Base-by-base conservation (phyloP, 2,113 vertebrate species). In the Polypterus bichir region DNA sequence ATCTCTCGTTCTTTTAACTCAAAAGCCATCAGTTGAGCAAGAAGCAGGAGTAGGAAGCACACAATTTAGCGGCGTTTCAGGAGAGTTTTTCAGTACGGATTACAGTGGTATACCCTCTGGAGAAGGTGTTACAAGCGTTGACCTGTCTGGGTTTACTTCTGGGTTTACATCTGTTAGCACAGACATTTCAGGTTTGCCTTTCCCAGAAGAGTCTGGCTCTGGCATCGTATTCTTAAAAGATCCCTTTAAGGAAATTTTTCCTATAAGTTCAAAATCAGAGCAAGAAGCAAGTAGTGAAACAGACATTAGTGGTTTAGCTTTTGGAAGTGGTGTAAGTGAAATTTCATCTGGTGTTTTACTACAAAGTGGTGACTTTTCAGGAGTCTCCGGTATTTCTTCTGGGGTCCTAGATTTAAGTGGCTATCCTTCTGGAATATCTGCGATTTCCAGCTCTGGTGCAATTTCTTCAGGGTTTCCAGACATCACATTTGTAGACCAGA, bases 401-500 rank as follows among this genome's bases (percentile, higher is more conserved):
- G 74, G 74, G 0, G 49, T 46, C 27, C 63, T 73, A 0, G 73
- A 77, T 9, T 5, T 69, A 60, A 77, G 69, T 0, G 63, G 72
- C 44, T 3, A 64, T 47, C 55, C 69, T 53, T 67, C 70, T 61
- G 68, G 61, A 57, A 53, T 49, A 57, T 44, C 57, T 45, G 63
- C 64, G 8, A 47, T 45, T 65, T 48, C 59, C 65, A 48, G 78
- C 77, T 9, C 4, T 4, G 83, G 76, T 57, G 81, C 78, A 52
- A 49, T 70, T 4, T 7, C 49, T 53, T 84, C 84, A 47, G 71
- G 77, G 8, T 2, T 74, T 7, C 65, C 77, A 0, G 76, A 75
- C 4, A 64, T 94, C 57, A 78, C 83, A 1, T 75, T 91, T 11
- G 69, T 92, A 53, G 83, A 90, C 68, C 62, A 60, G 9, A 66